Evolutionary conservation across 2,797 vertebrate species (phyloP).

Genomic region (Rhinatrema bivittatum): DNA sequence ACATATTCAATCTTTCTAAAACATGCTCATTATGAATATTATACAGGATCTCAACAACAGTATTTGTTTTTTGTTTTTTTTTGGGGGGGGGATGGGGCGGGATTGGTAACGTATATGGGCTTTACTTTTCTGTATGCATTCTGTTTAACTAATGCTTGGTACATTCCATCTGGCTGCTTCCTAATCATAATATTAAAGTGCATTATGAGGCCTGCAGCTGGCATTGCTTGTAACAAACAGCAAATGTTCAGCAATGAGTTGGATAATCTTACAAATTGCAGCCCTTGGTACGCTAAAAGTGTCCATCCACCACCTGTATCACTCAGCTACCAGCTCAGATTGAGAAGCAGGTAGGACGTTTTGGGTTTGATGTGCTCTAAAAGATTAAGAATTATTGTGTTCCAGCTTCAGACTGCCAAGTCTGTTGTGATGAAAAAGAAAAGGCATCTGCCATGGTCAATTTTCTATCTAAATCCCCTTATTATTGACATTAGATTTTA

Average conservation of each 20-base stretch:
- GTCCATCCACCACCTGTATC: neutral
- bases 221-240: neutral
- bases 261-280: neutral
- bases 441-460: too few species aligned
- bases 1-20: too few species aligned
- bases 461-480: too few species aligned
- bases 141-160: constrained; percentile 5
- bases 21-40: too few species aligned
- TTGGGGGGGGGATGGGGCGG: too few species aligned
- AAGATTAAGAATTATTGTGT: too few species aligned
- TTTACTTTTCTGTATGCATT: neutral
- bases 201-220: constrained; percentile 14
- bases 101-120: too few species aligned
- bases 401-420: too few species aligned
- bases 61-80: too few species aligned
- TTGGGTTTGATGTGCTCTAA: neutral
- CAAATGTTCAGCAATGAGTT: neutral
- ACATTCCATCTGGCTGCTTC: constrained; percentile 8
- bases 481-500: too few species aligned
- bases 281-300: neutral
- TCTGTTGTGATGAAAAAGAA: too few species aligned
- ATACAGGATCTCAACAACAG: too few species aligned
- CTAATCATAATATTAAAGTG: constrained; percentile 4
- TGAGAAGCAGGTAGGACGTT: constrained; percentile 1
- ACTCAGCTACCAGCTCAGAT: constrained; percentile 2